Conservation (phyloP, 2,888 invertebrate species). For the Melanophora roralis region DNA sequence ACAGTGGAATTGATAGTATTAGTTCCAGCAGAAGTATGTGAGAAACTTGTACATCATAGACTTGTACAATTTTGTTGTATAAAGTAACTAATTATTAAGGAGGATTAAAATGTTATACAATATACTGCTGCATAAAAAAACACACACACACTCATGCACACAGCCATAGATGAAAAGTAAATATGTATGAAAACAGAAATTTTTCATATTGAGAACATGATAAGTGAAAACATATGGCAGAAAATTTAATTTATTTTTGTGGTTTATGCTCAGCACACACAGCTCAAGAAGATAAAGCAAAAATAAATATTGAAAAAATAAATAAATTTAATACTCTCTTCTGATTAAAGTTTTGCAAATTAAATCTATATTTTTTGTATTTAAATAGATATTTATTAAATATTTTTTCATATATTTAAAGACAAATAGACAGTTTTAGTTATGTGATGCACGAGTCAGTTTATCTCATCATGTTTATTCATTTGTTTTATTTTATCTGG, state of each 20-base stretch:
- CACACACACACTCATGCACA: not conserved
- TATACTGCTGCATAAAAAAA: slow-evolving; percentile 41
- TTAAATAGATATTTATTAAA: not conserved
- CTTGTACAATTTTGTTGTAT: slow-evolving; percentile 24
- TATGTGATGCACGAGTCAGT: not conserved
- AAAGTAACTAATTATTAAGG: slow-evolving; percentile 60
- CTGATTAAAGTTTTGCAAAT: not conserved
- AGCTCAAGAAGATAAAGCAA: not conserved
- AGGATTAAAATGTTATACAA: slow-evolving; percentile 62
- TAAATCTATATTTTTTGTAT: slow-evolving; percentile 14
- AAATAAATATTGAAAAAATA: not conserved
- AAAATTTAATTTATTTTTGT: slow-evolving; percentile 53
- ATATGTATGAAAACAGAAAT: not conserved
- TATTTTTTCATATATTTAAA: not conserved
- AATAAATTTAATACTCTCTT: not conserved
- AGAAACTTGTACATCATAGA: not conserved
- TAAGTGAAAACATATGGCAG: slow-evolving; percentile 62
- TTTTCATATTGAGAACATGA: slow-evolving; percentile 52
- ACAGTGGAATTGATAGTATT: not conserved
- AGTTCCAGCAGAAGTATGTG: not conserved
- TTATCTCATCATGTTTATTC: not conserved
- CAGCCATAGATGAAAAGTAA: not conserved
- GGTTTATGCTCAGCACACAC: slow-evolving; percentile 42
- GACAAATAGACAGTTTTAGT: not conserved
- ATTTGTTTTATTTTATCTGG: not conserved